A percentile compares a stretch with the other conserved stretches of the same genome.
Conservation (phyloP, 1,140 invertebrate genomes). For the Bicyclus anynana region DNA sequence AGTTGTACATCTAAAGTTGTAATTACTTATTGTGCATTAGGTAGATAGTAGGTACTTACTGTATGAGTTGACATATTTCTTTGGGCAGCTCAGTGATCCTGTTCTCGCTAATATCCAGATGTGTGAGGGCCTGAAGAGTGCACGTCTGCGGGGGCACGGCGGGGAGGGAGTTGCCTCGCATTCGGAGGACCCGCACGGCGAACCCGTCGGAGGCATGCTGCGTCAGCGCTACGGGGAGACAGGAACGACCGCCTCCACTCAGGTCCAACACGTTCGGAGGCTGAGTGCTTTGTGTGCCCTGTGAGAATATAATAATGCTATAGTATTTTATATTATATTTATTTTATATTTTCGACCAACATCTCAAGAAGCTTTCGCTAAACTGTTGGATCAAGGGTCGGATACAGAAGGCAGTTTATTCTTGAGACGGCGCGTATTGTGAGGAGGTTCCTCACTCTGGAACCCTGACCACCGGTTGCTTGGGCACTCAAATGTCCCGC, state of each 20-base stretch:
- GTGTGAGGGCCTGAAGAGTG: constrained; percentile 77
- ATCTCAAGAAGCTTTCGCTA: too few species aligned
- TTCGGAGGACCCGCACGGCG: constrained; percentile 77
- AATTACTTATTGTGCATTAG: background rate
- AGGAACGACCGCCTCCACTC: constrained; percentile 74
- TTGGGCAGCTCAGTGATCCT: constrained; percentile 79
- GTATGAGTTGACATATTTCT: constrained; percentile 79
- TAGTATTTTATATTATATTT: too few species aligned
- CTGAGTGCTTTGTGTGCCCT: constrained; percentile 63
- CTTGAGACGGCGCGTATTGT: too few species aligned
- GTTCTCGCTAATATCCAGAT: constrained; percentile 85
- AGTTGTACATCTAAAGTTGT: background rate
- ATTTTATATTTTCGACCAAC: too few species aligned
- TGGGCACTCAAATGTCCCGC: too few species aligned
- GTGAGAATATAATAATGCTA: constrained; percentile 17
- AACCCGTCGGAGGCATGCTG: constrained; percentile 67
- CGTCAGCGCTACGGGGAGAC: constrained; percentile 46
- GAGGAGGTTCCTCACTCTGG: too few species aligned
- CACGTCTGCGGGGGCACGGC: constrained; percentile 79
- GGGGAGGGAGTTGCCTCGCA: constrained; percentile 79
- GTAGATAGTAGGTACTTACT: constrained; percentile 76
- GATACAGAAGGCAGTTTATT: too few species aligned
- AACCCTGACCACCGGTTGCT: too few species aligned
- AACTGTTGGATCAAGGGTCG: too few species aligned
- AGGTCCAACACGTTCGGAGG: constrained; percentile 78